Conservation (phyloP, 2,888 invertebrate genomes). For the Ecdyonurus torrentis region DNA sequence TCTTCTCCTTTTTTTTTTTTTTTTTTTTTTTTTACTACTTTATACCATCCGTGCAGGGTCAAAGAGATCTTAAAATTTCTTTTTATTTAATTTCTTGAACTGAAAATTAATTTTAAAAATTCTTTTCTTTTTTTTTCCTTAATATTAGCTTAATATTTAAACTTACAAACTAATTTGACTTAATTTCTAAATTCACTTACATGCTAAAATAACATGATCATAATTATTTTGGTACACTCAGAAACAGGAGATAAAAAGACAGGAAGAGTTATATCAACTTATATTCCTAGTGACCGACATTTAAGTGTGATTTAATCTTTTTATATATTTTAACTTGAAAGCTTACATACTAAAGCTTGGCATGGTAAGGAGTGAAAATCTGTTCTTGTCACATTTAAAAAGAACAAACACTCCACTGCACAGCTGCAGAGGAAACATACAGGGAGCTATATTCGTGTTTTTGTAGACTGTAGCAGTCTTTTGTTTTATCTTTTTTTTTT, state of each 20-base stretch:
- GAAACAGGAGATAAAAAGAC: background rate
- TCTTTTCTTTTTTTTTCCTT: background rate
- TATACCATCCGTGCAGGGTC: background rate
- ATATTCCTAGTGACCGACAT: background rate
- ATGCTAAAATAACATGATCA: slow-evolving; percentile 1
- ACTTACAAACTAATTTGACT: background rate
- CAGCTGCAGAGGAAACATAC: slow-evolving; percentile 1
- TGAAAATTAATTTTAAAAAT: background rate
- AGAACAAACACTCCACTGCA: background rate
- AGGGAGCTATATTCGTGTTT: background rate
- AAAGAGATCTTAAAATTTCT: background rate
- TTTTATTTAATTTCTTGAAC: too few relatives aligned
- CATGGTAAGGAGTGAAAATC: background rate
- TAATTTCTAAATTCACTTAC: background rate
- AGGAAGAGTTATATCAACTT: background rate
- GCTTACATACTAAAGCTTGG: slow-evolving; percentile 2
- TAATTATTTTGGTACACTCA: slow-evolving; percentile 2
- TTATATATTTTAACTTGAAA: background rate
- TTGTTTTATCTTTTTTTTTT: too few relatives aligned
- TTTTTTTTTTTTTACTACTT: background rate
- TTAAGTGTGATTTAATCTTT: background rate
- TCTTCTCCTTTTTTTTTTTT: background rate
- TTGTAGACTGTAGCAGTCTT: background rate
- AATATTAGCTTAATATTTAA: background rate
- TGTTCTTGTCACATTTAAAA: background rate